Conservation (phyloP, 1,140 invertebrate genomes). For the Tenebrio molitor region DNA sequence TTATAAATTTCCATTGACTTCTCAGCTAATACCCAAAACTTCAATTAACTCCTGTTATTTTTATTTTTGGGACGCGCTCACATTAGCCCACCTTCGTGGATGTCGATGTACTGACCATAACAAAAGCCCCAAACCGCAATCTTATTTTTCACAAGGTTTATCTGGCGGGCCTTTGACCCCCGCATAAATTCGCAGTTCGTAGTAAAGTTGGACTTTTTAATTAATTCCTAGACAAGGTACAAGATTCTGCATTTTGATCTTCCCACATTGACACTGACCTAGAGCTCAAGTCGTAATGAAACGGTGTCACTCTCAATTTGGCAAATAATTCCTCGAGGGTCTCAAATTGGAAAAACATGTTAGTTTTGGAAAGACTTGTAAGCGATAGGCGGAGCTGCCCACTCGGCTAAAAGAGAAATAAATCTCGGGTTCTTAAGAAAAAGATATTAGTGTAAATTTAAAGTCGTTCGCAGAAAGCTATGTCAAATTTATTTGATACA, state of each 20-base stretch:
- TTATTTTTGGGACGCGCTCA: constrained; percentile 18
- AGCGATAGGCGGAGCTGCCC: constrained; percentile 16
- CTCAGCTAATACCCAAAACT: no score
- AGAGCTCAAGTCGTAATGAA: constrained; percentile 14
- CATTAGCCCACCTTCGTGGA: constrained; percentile 9
- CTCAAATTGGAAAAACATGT: constrained; percentile 35
- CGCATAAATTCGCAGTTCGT: background rate
- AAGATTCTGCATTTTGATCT: background rate
- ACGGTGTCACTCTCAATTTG: constrained; percentile 18
- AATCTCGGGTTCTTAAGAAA: constrained; percentile 22
- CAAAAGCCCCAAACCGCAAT: constrained; percentile 34
- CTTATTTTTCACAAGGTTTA: constrained; percentile 17
- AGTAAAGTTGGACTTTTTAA: background rate
- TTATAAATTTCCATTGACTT: background rate
- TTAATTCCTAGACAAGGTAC: background rate
- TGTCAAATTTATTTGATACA: constrained; percentile 30
- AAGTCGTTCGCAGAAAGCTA: background rate
- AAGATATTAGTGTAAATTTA: background rate
- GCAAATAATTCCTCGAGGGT: constrained; percentile 16
- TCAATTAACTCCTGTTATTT: constrained; percentile 23
- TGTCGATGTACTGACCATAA: constrained; percentile 11
- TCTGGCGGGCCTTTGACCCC: constrained; percentile 15
- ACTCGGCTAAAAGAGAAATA: constrained; percentile 24
- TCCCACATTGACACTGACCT: constrained; percentile 3
- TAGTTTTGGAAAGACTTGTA: constrained; percentile 21